These are phyloP conservation scores for Apis laboriosa DNA, from an alignment of 1,140 invertebrate genomes.

Conservation along the genomic window DNA sequence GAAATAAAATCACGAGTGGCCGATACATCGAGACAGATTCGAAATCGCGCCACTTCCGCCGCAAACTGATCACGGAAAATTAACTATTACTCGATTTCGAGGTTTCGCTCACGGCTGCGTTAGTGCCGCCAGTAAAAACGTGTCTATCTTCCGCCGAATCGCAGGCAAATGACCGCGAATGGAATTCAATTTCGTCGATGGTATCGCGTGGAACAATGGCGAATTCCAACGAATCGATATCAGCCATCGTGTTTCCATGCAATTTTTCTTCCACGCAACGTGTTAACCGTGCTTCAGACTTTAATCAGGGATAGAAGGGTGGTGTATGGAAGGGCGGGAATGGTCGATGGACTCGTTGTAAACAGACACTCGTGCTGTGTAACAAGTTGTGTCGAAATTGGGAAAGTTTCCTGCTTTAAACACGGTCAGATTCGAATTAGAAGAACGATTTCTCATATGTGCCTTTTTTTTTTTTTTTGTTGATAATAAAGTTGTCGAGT, in stretches of 20 bases:
- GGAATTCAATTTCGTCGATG: constrained; percentile 6
- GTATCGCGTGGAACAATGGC: constrained; percentile 10
- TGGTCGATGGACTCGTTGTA: not conserved
- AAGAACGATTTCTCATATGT: not conserved
- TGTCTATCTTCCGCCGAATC: not conserved
- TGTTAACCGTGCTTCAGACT: not conserved
- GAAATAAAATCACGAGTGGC: not conserved
- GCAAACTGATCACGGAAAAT: not conserved
- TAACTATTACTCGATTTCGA: not conserved
- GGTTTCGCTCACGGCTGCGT: not conserved
- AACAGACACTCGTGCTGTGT: not conserved
- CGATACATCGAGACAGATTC: not conserved
- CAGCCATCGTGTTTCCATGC: too few relatives aligned
- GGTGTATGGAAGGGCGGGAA: not conserved
- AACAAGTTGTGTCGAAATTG: not conserved
- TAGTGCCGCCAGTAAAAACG: not conserved
- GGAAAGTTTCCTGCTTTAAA: not conserved
- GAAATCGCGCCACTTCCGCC: not conserved
- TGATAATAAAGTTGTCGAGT: too few relatives aligned
- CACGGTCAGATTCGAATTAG: not conserved
- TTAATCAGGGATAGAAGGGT: not conserved
- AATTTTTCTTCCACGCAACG: not conserved
- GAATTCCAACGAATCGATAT: not conserved
- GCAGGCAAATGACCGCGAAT: not conserved
- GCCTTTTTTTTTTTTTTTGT: too few relatives aligned